phyloP scores from a whole-genome alignment of 2,113 vertebrate species.

The Cephalophus harveyi region DNA sequence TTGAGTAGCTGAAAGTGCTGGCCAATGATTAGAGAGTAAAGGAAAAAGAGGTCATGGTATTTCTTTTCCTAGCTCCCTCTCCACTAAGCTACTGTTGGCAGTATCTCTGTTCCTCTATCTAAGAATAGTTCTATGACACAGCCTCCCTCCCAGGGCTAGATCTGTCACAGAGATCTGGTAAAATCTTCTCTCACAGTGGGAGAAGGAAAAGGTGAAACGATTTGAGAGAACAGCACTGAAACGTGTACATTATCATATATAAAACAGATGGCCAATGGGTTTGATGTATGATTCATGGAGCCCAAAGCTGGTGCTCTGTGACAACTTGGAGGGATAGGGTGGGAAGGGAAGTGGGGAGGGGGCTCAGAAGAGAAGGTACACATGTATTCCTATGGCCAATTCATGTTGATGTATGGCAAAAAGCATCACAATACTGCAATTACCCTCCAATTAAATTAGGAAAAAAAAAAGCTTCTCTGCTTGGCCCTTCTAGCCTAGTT shows the following conservation, averaged over 20 bases:
- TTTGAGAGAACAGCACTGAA: neutral
- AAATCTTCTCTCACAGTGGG: neutral
- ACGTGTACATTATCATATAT: neutral
- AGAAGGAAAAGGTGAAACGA: neutral
- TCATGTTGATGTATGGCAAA: neutral
- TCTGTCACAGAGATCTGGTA: neutral
- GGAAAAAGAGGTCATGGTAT: neutral
- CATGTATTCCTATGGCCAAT: neutral
- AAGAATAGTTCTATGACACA: neutral
- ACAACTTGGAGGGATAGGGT: neutral
- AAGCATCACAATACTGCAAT: neutral
- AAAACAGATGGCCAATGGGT: neutral
- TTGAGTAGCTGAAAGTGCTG: neutral
- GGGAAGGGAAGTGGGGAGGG: neutral
- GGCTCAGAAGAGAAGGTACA: neutral
- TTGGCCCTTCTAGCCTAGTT: neutral
- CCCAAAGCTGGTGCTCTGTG: neutral
- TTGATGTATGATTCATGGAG: neutral
- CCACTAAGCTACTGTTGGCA: neutral
- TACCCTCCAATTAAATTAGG: neutral
- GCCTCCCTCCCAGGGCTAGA: neutral
- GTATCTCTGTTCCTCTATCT: neutral
- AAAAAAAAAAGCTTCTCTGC: neutral
- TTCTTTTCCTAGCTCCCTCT: neutral
- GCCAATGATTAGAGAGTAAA: neutral